phyloP scores from a whole-genome alignment of 2,113 vertebrate species.

The Mustela nigripes region DNA sequence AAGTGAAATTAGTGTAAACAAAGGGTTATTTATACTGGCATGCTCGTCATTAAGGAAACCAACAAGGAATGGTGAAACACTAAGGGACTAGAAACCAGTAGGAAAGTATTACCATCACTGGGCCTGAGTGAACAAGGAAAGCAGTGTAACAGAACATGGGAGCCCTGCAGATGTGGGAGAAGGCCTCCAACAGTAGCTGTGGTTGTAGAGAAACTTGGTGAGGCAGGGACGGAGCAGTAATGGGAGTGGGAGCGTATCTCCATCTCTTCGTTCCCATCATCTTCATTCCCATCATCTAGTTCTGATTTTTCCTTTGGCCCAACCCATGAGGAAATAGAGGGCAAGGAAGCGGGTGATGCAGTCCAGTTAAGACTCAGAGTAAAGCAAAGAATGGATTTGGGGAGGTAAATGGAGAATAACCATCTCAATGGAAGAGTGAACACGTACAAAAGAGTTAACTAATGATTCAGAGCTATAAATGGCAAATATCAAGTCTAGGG shows the following conservation, averaged over 20 bases:
- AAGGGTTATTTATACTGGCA: background rate
- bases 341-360: background rate
- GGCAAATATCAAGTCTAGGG: background rate
- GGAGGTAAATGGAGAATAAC: background rate
- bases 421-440: background rate
- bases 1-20: constrained; percentile 36
- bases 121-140: background rate
- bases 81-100: background rate
- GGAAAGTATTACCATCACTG: background rate
- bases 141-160: background rate
- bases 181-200: background rate
- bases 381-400: background rate
- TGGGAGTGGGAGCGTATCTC: background rate
- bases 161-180: background rate
- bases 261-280: background rate
- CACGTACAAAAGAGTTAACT: background rate
- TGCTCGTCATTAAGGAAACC: constrained; percentile 25
- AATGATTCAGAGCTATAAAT: background rate
- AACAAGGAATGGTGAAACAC: constrained; percentile 4
- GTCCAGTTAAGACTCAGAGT: background rate
- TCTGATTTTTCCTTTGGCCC: background rate
- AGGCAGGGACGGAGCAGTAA: background rate
- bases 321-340: background rate
- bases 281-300: background rate
- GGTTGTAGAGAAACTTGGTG: background rate